phyloP scores from a whole-genome alignment of 2,113 vertebrate genomes.

The Semnopithecus entellus region DNA sequence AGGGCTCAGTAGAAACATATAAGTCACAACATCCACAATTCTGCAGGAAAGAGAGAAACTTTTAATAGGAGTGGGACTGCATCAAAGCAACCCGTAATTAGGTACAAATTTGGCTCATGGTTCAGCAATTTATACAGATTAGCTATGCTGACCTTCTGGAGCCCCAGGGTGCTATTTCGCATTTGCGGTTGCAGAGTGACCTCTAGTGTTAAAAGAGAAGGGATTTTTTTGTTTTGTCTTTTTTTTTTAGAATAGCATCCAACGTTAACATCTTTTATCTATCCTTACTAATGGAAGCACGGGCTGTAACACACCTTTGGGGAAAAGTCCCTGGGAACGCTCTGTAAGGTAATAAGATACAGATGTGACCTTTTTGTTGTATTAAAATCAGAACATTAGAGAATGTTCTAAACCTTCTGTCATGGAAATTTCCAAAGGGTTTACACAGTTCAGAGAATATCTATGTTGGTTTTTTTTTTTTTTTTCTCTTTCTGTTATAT shows the following conservation, averaged over 20 bases:
- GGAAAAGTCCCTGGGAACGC: neutral
- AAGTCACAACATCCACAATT: neutral
- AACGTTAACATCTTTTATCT: neutral
- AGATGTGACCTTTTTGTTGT: neutral
- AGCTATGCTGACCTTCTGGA: constrained; percentile 74
- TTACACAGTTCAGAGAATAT: neutral
- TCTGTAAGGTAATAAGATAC: neutral
- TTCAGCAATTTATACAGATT: constrained; percentile 79
- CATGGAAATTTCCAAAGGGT: neutral
- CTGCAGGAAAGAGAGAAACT: constrained; percentile 21
- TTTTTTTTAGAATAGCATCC: neutral
- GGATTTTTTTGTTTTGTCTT: neutral
- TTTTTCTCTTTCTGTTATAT: neutral
- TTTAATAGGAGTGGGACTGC: constrained; percentile 29
- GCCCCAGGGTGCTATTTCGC: neutral
- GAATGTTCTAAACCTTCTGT: neutral
- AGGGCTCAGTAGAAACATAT: accelerated
- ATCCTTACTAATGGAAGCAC: neutral
- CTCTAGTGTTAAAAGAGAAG: constrained; percentile 83
- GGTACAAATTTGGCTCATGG: constrained; percentile 79
- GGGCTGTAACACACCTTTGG: neutral
- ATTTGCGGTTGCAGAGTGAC: constrained; percentile 84
- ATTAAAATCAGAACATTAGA: neutral
- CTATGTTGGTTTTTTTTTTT: neutral
- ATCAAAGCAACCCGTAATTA: constrained; percentile 79